phyloP scores from a whole-genome alignment of 2,797 vertebrate genomes.

The Coracias cyanogaster region DNA sequence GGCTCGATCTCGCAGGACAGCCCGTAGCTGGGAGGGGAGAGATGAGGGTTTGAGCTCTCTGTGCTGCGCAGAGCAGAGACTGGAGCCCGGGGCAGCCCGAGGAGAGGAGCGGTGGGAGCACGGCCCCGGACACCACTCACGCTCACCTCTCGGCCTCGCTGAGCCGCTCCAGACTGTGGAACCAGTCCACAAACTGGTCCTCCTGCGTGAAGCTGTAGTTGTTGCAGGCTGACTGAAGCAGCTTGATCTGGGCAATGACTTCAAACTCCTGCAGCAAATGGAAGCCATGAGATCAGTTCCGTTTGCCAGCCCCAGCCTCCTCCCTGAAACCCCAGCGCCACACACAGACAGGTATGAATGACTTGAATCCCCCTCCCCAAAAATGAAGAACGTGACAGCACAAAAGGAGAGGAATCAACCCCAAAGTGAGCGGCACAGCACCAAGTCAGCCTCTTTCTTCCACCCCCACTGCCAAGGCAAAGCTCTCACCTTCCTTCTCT shows the following conservation, averaged over 20 bases:
- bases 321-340: neutral
- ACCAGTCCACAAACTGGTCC: constrained; percentile 88
- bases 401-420: neutral
- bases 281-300: neutral
- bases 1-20: constrained; percentile 94
- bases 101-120: neutral
- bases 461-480: neutral
- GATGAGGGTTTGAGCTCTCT: neutral
- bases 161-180: constrained; percentile 86
- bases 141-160: constrained; percentile 90
- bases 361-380: neutral
- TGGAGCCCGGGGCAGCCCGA: rapidly evolving
- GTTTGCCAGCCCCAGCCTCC: neutral
- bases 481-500: constrained; percentile 83
- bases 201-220: constrained; percentile 92
- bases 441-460: neutral
- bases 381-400: neutral
- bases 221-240: constrained; percentile 94
- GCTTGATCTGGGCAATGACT: constrained; percentile 95
- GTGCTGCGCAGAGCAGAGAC: neutral
- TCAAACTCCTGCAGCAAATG: constrained; percentile 88
- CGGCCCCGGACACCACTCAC: rapidly evolving
- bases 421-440: neutral
- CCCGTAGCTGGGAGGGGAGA: constrained; percentile 82
- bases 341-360: rapidly evolving